Conservation (phyloP, 2,888 invertebrate species). For the Conomelus anceps region DNA sequence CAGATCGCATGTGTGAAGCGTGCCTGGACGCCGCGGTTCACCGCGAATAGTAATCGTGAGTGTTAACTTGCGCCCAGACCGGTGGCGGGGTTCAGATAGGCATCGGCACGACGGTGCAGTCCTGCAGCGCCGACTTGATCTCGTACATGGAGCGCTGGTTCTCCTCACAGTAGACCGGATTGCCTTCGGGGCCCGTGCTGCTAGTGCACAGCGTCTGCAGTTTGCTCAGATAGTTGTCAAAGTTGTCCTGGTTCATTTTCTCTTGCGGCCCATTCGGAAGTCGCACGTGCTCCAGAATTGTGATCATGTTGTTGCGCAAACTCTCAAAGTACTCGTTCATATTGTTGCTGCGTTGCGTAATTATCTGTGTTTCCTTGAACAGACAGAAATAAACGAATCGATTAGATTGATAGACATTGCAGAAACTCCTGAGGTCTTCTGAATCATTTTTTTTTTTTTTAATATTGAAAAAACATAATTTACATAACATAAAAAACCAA, state of each 20-base stretch:
- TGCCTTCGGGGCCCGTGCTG: conserved; percentile 22
- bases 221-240: conserved; percentile 87
- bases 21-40: neutral
- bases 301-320: conserved; percentile 85
- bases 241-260: conserved; percentile 39
- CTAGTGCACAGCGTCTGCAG: conserved; percentile 75
- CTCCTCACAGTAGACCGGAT: conserved; percentile 57
- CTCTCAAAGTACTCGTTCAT: conserved; percentile 90
- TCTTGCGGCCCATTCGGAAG: conserved; percentile 55
- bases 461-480: no score
- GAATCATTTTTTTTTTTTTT: no score
- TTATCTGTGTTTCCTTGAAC: conserved; percentile 54
- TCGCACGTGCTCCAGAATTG: conserved; percentile 80
- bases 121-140: conserved; percentile 85
- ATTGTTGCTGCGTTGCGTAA: conserved; percentile 59
- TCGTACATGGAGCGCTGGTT: conserved; percentile 76
- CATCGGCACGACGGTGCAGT: conserved; percentile 83
- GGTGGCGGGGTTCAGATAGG: conserved; percentile 43
- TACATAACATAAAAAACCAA: no score
- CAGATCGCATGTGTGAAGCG: neutral
- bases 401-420: neutral
- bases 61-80: conserved; percentile 9
- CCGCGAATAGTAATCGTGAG: conserved; percentile 4
- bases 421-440: no score
- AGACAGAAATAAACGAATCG: conserved; percentile 10